These are phyloP conservation scores for Sycophila texana DNA, from an alignment of 2,888 invertebrate species.

Conservation along the genomic window DNA sequence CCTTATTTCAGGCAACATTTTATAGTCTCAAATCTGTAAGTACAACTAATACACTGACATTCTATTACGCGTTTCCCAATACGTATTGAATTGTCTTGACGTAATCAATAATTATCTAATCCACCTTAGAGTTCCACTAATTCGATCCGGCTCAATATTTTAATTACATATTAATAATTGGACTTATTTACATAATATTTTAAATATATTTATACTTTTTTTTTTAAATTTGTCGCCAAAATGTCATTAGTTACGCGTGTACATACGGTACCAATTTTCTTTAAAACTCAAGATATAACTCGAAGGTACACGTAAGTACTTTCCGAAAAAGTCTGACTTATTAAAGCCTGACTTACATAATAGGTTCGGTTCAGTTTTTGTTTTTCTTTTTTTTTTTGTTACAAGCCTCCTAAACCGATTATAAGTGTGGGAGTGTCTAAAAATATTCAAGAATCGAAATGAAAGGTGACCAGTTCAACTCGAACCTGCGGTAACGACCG, in stretches of 20 bases:
- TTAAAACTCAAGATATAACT: no score
- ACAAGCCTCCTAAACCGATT: no score
- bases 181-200: neutral
- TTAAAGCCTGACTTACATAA: no score
- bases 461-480: conserved; percentile 33
- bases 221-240: neutral
- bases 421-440: no score
- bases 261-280: no score
- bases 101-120: conserved; percentile 15
- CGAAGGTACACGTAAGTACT: no score
- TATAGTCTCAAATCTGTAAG: conserved; percentile 13
- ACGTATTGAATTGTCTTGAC: conserved; percentile 10
- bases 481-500: neutral
- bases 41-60: neutral
- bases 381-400: no score
- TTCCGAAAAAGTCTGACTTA: no score
- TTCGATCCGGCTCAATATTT: neutral
- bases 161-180: neutral
- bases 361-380: no score
- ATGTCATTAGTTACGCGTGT: no score
- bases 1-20: conserved; percentile 28
- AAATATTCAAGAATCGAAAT: neutral
- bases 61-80: conserved; percentile 1
- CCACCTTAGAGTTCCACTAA: neutral
- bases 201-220: neutral